A percentile compares a stretch with the other conserved stretches of the same genome.
Conservation (phyloP, 2,888 invertebrate species). For the Cephus spinipes region DNA sequence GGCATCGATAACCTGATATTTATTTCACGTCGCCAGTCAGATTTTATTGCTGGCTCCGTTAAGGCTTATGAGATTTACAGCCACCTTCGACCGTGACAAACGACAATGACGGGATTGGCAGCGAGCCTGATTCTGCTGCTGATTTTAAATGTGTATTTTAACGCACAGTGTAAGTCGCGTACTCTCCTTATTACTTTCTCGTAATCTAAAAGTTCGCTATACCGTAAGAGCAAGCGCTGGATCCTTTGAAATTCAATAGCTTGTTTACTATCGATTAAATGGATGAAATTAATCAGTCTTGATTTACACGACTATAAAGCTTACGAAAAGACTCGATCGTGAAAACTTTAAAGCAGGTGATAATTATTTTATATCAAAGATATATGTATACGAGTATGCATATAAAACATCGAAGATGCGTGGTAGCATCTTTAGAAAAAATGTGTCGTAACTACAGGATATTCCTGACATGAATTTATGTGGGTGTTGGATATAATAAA, state of each 20-base stretch:
- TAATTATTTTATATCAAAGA: neutral
- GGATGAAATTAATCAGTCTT: neutral
- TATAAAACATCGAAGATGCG: neutral
- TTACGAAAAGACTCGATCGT: neutral
- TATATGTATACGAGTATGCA: neutral
- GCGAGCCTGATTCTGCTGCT: neutral
- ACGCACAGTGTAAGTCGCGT: neutral
- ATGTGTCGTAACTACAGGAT: neutral
- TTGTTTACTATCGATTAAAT: neutral
- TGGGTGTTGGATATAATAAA: neutral
- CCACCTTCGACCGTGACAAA: slow-evolving; percentile 17
- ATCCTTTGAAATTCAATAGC: neutral
- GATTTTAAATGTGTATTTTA: neutral
- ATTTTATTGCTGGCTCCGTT: slow-evolving; percentile 17
- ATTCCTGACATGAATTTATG: neutral
- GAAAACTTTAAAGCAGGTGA: neutral
- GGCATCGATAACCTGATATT: slow-evolving; percentile 6
- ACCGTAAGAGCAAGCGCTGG: neutral
- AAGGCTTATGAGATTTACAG: slow-evolving; percentile 26
- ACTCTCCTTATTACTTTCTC: neutral
- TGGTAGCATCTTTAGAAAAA: neutral
- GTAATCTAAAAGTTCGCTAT: neutral
- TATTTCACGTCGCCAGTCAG: slow-evolving; percentile 12
- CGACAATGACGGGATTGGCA: slow-evolving; percentile 2
- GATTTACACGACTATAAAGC: neutral